Percentiles rank a stretch among this genome's conserved stretches.
phyloP scores from a whole-genome alignment of 2,888 invertebrate genomes.

The Clanis bilineata region DNA sequence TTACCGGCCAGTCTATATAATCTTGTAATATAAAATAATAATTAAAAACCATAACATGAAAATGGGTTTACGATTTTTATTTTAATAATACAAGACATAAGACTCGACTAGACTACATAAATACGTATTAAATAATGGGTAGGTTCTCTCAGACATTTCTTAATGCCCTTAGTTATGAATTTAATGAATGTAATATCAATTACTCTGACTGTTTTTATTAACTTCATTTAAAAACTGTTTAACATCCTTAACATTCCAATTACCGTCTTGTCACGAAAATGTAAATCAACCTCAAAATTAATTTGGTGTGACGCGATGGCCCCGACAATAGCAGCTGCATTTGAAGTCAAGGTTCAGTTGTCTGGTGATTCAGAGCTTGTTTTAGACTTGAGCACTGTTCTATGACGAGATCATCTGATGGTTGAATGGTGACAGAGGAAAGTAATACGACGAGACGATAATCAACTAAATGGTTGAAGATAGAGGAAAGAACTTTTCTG shows the following conservation, averaged over 20 bases:
- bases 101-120: neutral
- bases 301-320: constrained; percentile 3
- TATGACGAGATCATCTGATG: constrained; percentile 4
- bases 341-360: constrained; percentile 51
- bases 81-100: neutral
- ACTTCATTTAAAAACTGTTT: too few species aligned
- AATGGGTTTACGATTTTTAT: too few species aligned
- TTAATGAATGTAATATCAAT: too few species aligned
- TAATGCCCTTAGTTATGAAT: too few species aligned
- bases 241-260: neutral
- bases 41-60: too few species aligned
- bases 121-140: neutral
- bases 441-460: too few species aligned
- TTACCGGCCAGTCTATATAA: too few species aligned
- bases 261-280: neutral
- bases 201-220: too few species aligned
- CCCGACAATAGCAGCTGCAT: constrained; percentile 35
- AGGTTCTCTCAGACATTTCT: neutral
- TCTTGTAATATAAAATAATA: too few species aligned
- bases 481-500: too few species aligned
- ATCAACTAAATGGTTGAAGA: too few species aligned
- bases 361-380: constrained; percentile 34
- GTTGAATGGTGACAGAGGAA: neutral
- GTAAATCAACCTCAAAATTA: constrained; percentile 4
- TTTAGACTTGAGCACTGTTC: constrained; percentile 24